These are phyloP conservation scores for Limosa lapponica DNA, from an alignment of 2,797 vertebrate species.

Conservation along the genomic window DNA sequence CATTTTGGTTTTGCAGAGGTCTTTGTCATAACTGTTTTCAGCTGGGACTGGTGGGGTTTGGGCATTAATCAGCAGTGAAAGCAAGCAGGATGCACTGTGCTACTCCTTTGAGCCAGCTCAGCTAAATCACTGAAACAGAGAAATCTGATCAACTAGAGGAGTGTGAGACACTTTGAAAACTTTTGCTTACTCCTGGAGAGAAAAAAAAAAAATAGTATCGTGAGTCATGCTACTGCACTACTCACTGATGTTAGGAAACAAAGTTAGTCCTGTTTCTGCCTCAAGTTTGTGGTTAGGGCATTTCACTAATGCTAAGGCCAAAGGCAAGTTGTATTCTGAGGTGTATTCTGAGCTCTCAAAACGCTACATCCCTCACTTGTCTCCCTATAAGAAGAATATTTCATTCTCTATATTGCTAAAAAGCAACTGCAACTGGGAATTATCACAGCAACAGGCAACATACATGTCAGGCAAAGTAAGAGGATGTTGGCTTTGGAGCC, in stretches of 20 bases:
- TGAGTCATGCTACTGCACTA: not conserved
- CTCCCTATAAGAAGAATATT: not conserved
- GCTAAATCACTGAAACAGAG: not conserved
- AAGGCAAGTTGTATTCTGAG: not conserved
- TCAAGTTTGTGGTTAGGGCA: fast-evolving
- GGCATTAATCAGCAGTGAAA: not conserved
- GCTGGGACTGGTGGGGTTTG: not conserved
- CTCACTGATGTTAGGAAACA: not conserved
- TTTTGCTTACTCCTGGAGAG: not conserved
- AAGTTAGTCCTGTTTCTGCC: not conserved
- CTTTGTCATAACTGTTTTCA: not conserved
- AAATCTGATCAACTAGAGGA: not conserved
- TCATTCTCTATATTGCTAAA: not conserved
- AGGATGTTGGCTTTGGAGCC: not conserved
- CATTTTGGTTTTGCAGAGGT: not conserved
- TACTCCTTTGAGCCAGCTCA: not conserved
- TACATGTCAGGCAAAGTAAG: not conserved
- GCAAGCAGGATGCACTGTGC: not conserved
- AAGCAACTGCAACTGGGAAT: not conserved
- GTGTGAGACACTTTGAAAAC: not conserved
- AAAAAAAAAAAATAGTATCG: not conserved
- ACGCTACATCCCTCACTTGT: not conserved
- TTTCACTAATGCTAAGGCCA: not conserved
- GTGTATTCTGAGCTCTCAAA: not conserved
- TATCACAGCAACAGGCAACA: not conserved